phyloP scores from a whole-genome alignment of 2,113 vertebrate genomes.

The Ctenodactylus gundi region DNA sequence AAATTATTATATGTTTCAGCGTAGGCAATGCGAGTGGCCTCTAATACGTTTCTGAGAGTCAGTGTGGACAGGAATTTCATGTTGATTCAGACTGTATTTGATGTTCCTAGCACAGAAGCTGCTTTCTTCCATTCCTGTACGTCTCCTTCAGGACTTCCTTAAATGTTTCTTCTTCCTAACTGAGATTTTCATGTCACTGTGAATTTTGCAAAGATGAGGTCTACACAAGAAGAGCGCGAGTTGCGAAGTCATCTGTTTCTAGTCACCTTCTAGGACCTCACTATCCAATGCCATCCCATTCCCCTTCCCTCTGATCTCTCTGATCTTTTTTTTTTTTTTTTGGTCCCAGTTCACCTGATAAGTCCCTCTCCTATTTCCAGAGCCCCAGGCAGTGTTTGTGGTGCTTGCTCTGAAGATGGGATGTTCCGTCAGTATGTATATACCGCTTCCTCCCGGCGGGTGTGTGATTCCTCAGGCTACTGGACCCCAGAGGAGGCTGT shows the following conservation, averaged over 20 bases:
- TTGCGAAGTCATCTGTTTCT: not conserved
- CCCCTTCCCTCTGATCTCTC: not conserved
- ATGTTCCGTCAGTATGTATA: constrained; percentile 91
- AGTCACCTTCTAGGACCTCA: not conserved
- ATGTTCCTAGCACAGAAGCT: not conserved
- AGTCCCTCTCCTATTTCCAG: constrained; percentile 62
- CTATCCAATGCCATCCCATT: not conserved
- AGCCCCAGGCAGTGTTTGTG: constrained; percentile 83
- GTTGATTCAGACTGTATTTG: not conserved
- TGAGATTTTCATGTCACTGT: not conserved
- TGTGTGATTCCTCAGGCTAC: constrained; percentile 96
- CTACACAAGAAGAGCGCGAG: not conserved
- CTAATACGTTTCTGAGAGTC: not conserved
- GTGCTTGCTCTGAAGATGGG: constrained; percentile 90
- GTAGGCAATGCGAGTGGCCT: not conserved
- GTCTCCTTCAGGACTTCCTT: too few relatives aligned
- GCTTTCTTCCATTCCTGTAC: too few relatives aligned
- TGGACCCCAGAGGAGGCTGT: constrained; percentile 98
- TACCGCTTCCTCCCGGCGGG: constrained; percentile 90
- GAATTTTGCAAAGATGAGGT: not conserved
- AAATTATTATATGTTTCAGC: not conserved
- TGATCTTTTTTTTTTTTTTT: too few relatives aligned
- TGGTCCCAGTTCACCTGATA: not conserved
- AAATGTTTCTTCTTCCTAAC: constrained; percentile 22
- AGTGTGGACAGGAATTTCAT: not conserved